A percentile compares a stretch with the other conserved stretches of the same genome.
Evolutionary conservation across 1,140 invertebrate genomes (phyloP).

Genomic region (Copidosoma floridanum): DNA sequence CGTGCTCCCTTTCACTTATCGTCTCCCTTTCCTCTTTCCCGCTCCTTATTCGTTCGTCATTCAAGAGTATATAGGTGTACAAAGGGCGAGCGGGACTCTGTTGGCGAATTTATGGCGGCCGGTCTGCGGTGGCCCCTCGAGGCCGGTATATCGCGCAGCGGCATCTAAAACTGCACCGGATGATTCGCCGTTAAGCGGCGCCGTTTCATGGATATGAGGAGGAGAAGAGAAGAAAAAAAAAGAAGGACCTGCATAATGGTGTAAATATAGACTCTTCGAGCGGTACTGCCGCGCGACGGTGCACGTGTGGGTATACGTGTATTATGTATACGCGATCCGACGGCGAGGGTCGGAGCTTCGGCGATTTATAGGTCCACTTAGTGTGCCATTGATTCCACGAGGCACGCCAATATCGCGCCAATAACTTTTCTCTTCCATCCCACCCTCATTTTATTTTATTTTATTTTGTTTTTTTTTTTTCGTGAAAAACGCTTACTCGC

Average conservation of each 20-base stretch:
- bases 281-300: too few relatives aligned
- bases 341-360: neutral
- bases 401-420: conserved; percentile 6
- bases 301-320: too few relatives aligned
- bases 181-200: conserved; percentile 52
- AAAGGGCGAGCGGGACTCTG: conserved; percentile 16
- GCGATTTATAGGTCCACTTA: conserved; percentile 24
- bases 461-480: too few relatives aligned
- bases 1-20: too few relatives aligned
- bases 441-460: too few relatives aligned
- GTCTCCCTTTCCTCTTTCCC: conserved; percentile 29
- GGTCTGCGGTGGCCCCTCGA: too few relatives aligned
- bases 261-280: conserved; percentile 52
- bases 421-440: conserved; percentile 16
- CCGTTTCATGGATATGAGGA: neutral
- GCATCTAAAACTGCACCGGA: conserved; percentile 54
- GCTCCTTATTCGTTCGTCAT: too few relatives aligned
- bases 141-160: conserved; percentile 50
- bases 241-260: conserved; percentile 54
- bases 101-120: conserved; percentile 46
- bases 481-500: conserved; percentile 18
- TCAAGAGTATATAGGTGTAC: too few relatives aligned
- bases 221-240: conserved; percentile 43
- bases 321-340: too few relatives aligned
- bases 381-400: conserved; percentile 19